phyloP scores from a whole-genome alignment of 1,140 invertebrate species.

The Leptopilina boulardi region DNA sequence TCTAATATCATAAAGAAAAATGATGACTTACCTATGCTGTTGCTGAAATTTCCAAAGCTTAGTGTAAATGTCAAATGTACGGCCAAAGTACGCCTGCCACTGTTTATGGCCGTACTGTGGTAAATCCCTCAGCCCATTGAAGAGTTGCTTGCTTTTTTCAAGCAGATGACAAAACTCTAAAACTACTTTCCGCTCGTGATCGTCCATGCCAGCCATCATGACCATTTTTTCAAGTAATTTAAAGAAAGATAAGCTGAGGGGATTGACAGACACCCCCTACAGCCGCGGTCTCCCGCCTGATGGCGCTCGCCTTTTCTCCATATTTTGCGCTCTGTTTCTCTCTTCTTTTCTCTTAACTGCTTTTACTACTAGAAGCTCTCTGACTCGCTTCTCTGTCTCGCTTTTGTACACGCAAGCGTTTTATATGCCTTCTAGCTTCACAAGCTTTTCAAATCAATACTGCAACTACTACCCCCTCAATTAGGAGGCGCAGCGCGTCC shows the following conservation, averaged over 20 bases:
- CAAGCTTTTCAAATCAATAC: conserved; percentile 68
- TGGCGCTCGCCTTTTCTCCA: conserved; percentile 68
- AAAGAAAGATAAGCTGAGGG: conserved; percentile 59
- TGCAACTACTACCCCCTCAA: conserved; percentile 61
- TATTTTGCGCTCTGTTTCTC: conserved; percentile 53
- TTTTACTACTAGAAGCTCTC: conserved; percentile 42
- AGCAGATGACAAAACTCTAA: conserved; percentile 97
- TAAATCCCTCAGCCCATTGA: conserved; percentile 96
- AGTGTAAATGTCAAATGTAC: conserved; percentile 98
- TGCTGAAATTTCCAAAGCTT: conserved; percentile 99
- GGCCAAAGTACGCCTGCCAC: conserved; percentile 98
- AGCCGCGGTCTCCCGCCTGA: conserved; percentile 70
- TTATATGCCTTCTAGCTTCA: background rate
- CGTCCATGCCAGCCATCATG: conserved; percentile 86
- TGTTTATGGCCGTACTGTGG: conserved; percentile 98
- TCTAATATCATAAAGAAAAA: background rate
- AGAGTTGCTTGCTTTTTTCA: conserved; percentile 98
- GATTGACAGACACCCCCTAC: conserved; percentile 63
- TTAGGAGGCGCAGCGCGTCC: conserved; percentile 62
- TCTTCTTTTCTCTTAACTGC: conserved; percentile 16
- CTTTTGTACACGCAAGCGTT: conserved; percentile 32
- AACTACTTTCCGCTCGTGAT: conserved; percentile 95
- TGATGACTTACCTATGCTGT: conserved; percentile 86
- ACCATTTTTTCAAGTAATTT: conserved; percentile 76
- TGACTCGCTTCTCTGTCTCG: conserved; percentile 49